A percentile compares a stretch with the other conserved stretches of the same genome.
Conservation (phyloP, 2,797 vertebrate species). For the Alosa sapidissima region DNA sequence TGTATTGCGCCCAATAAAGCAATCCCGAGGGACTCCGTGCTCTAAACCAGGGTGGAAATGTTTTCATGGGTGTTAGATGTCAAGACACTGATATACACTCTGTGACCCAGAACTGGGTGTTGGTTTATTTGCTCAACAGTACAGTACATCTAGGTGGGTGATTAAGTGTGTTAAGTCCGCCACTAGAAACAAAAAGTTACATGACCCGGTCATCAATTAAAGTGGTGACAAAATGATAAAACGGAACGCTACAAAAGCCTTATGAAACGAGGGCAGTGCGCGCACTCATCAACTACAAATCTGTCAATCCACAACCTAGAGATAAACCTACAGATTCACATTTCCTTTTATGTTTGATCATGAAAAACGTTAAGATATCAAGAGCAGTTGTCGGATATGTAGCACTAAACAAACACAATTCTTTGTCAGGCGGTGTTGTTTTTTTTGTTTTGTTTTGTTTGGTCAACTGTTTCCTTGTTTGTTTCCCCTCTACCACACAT, state of each 20-base stretch:
- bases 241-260: neutral
- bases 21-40: neutral
- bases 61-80: slow-evolving; percentile 20
- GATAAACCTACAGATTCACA: neutral
- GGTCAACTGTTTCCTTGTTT: neutral
- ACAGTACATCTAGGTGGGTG: neutral
- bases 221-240: slow-evolving; percentile 10
- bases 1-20: slow-evolving; percentile 10
- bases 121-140: neutral
- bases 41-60: slow-evolving; percentile 15
- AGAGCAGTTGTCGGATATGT: neutral
- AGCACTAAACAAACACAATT: neutral
- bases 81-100: slow-evolving; percentile 20
- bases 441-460: neutral
- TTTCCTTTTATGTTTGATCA: neutral
- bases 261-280: neutral
- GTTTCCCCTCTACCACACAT: neutral
- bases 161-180: neutral
- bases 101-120: slow-evolving; percentile 8
- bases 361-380: neutral
- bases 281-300: neutral
- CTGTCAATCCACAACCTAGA: neutral
- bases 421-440: neutral
- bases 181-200: neutral
- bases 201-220: neutral